Percentiles rank a stretch among this genome's conserved stretches.
phyloP scores from a whole-genome alignment of 2,888 invertebrate species.

The Alcis repandata region DNA sequence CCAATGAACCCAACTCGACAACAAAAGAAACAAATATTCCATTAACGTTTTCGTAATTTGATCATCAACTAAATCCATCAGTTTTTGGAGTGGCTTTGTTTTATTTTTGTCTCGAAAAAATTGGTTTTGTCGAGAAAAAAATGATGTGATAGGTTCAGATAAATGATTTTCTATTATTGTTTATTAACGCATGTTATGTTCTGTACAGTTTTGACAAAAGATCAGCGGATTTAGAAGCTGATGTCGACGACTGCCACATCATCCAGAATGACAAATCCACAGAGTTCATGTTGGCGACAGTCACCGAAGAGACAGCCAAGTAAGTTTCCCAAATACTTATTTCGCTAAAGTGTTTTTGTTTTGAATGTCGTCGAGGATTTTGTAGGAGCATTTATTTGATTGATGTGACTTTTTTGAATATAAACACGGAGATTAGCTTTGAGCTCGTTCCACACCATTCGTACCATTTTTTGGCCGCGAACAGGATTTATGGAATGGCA shows the following conservation, averaged over 20 bases:
- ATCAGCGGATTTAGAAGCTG: slow-evolving; percentile 87
- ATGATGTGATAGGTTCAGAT: neutral
- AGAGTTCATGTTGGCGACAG: slow-evolving; percentile 96
- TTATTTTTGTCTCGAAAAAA: slow-evolving; percentile 20
- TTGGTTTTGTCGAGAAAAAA: slow-evolving; percentile 6
- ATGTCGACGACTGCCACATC: slow-evolving; percentile 91
- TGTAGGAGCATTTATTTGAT: slow-evolving; percentile 15
- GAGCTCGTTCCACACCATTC: slow-evolving; percentile 20
- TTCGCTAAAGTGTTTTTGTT: slow-evolving; percentile 11
- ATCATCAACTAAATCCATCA: slow-evolving; percentile 17
- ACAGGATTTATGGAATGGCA: slow-evolving; percentile 9
- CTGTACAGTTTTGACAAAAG: slow-evolving; percentile 79
- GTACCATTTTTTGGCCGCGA: slow-evolving; percentile 11
- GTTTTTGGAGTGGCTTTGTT: slow-evolving; percentile 15
- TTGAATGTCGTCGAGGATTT: slow-evolving; percentile 15
- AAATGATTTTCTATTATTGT: neutral
- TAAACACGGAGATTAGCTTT: slow-evolving; percentile 22
- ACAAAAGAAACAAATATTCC: slow-evolving; percentile 26
- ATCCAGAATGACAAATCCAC: slow-evolving; percentile 96
- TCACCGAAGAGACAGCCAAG: slow-evolving; percentile 93
- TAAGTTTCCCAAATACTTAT: slow-evolving; percentile 79
- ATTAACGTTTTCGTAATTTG: slow-evolving; percentile 17
- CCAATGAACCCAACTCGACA: slow-evolving; percentile 14
- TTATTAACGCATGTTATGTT: slow-evolving; percentile 31
- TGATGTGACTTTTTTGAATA: slow-evolving; percentile 19